Percentiles rank a stretch among this genome's conserved stretches.
Conservation (phyloP, 2,888 invertebrate species). For the Parthenolecanium corni region DNA sequence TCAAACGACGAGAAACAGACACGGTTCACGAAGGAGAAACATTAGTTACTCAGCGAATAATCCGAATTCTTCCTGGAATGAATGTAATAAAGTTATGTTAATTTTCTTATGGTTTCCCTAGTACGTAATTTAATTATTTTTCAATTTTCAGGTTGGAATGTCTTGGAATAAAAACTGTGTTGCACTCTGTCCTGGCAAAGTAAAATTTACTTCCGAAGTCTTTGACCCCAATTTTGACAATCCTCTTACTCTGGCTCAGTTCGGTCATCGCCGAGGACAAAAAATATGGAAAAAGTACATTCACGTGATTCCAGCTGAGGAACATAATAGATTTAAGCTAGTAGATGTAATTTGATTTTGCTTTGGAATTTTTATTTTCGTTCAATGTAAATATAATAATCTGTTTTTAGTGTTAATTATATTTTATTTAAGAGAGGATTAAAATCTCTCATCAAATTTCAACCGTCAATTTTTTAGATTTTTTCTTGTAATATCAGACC, state of each 20-base stretch:
- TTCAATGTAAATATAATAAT: too few species aligned
- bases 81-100: constrained; percentile 9
- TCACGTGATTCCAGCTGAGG: constrained; percentile 65
- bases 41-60: not conserved
- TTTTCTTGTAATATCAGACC: too few species aligned
- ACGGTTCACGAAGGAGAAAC: not conserved
- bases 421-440: too few species aligned
- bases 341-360: constrained; percentile 49
- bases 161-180: constrained; percentile 65
- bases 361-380: too few species aligned
- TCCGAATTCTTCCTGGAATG: constrained; percentile 15
- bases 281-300: constrained; percentile 72
- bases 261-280: constrained; percentile 51
- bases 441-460: too few species aligned
- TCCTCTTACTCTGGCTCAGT: constrained; percentile 55
- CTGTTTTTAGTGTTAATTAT: too few species aligned
- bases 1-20: constrained; percentile 1
- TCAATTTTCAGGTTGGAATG: constrained; percentile 75
- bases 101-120: too few species aligned
- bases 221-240: constrained; percentile 70
- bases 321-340: constrained; percentile 66
- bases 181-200: constrained; percentile 66
- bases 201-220: constrained; percentile 70
- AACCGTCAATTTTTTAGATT: too few species aligned
- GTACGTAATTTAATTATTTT: not conserved